Base-by-base conservation (phyloP, 2,888 invertebrate species). In the Chloroclysta siterata region DNA sequence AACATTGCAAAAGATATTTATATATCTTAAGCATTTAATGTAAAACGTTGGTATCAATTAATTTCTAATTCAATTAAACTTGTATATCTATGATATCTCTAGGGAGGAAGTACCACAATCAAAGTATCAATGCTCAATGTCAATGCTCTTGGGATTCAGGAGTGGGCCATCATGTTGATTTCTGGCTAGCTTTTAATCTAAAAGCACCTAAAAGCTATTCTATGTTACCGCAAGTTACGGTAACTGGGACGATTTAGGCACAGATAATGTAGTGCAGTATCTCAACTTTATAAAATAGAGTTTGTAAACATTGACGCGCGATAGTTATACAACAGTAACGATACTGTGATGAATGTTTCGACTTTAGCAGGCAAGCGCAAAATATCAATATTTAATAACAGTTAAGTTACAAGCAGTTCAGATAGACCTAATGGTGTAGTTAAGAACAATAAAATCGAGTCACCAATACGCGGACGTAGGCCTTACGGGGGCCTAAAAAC, bases 191-290 rank as follows among this genome's bases (percentile, higher is more conserved):
- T 87, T 85, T 84, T 81, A 84, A 83, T 84, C 78, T 90, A 88
- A 90, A 88, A 90, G 89, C 89, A 83, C 80, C 79, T 91, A 89
- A 91, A 89, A 91, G 90, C 90, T 79, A 90, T 91, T 88, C 83
- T 83, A 76, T 91, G 91, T 91, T 73, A 73, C 80, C 77, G 70
- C 73, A 73, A 71, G 71, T 67, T 73, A 74, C 70, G 71, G 68
- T 75, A 69, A 71, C 80, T 79, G 76, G 15, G 72, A 75, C 78
- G 84, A 74, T 41, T 47, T 47, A n/a, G 53, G 15, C 57, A 61
- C 65, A 55, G 15, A 50, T 36, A 29, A 80, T 79, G 73, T 72
- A 71, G n/a, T 42, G 6, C 53, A 63, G 62, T 53, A 57, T 41
- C 17, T 48, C 17, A 41, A 48, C 53, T 52, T 76, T 75, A 79